A percentile compares a stretch with the other conserved stretches of the same genome.
Conservation (phyloP, 2,797 vertebrate species). For the Enteromius radiatus region DNA sequence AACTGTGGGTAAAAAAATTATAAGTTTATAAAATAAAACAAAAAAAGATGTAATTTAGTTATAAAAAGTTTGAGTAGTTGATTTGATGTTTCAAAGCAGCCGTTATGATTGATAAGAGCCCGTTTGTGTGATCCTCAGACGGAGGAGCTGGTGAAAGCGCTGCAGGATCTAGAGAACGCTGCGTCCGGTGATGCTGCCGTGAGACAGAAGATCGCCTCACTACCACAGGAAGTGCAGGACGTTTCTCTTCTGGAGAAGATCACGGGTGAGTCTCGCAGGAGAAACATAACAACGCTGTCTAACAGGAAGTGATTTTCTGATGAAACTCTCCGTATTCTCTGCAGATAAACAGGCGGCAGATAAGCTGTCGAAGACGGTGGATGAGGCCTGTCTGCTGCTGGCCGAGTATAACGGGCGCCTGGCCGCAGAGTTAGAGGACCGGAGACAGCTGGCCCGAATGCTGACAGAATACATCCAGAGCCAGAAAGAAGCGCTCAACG, state of each 20-base stretch:
- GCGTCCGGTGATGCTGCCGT: constrained; percentile 96
- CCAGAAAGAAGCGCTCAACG: constrained; percentile 91
- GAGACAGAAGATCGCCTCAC: constrained; percentile 95
- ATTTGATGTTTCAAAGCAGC: neutral
- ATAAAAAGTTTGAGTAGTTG: neutral
- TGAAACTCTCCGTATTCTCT: neutral
- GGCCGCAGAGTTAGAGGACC: constrained; percentile 96
- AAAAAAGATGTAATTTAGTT: too few species aligned
- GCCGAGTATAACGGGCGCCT: constrained; percentile 97
- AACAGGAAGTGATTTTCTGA: neutral
- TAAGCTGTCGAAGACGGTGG: constrained; percentile 95
- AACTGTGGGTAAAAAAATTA: neutral
- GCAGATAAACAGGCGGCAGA: constrained; percentile 96
- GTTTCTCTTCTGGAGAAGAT: constrained; percentile 97
- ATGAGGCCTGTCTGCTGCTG: constrained; percentile 94
- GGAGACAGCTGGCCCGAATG: constrained; percentile 96
- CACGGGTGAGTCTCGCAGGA: constrained; percentile 78
- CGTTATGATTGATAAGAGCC: neutral
- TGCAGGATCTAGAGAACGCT: constrained; percentile 96
- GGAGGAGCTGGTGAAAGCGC: constrained; percentile 95
- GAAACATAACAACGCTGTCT: neutral
- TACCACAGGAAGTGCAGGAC: constrained; percentile 97
- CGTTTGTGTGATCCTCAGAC: constrained; percentile 76
- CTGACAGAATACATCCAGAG: constrained; percentile 94
- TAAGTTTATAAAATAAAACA: neutral